phyloP scores from a whole-genome alignment of 1,140 invertebrate species.

The Oryctes rhinoceros region DNA sequence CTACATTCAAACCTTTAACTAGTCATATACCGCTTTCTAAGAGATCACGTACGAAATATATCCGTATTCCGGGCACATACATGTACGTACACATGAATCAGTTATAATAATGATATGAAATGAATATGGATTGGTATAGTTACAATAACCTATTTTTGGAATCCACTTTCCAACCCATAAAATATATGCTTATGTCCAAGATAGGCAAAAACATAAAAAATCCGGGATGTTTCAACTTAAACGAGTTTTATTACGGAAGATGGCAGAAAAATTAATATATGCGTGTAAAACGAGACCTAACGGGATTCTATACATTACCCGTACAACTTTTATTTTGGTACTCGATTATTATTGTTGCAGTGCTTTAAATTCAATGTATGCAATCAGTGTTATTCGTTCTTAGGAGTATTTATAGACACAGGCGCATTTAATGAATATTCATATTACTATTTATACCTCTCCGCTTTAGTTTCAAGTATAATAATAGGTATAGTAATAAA shows the following conservation, averaged over 20 bases:
- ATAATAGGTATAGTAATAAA: too few relatives aligned
- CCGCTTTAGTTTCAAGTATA: too few relatives aligned
- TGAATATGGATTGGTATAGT: not conserved
- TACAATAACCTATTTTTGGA: conserved; percentile 4
- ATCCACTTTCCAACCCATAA: conserved; percentile 23
- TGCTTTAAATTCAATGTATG: too few relatives aligned
- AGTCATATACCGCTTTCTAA: not conserved
- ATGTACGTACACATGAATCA: not conserved
- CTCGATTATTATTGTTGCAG: too few relatives aligned
- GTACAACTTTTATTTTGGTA: too few relatives aligned
- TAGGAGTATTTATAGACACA: too few relatives aligned
- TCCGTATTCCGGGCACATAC: not conserved
- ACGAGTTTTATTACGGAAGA: conserved; percentile 2
- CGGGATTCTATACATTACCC: too few relatives aligned
- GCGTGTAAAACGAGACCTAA: too few relatives aligned
- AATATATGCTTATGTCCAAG: not conserved
- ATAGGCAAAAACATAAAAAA: not conserved
- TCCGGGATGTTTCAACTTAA: not conserved
- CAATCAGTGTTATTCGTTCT: too few relatives aligned
- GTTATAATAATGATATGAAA: conserved; percentile 28
- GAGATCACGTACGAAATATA: not conserved
- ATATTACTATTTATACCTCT: too few relatives aligned
- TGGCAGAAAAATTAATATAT: not conserved
- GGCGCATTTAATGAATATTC: too few relatives aligned
- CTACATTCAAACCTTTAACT: not conserved